These are phyloP conservation scores for Sciurus carolinensis DNA, from an alignment of 2,797 vertebrate species.

Conservation along the genomic window DNA sequence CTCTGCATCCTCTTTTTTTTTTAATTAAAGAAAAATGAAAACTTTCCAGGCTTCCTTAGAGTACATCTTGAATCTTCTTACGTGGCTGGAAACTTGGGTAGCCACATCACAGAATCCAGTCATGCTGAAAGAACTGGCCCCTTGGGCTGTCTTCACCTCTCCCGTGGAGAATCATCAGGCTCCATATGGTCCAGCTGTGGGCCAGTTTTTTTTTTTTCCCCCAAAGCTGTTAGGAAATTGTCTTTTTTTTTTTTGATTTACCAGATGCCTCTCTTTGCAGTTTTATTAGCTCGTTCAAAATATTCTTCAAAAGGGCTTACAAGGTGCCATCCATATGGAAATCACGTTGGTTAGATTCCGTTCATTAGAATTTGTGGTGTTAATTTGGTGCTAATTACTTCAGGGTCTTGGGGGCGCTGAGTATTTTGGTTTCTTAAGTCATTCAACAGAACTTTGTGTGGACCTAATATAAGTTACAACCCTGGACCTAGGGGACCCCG, in stretches of 20 bases:
- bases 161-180: background rate
- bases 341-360: background rate
- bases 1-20: background rate
- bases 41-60: conserved; percentile 34
- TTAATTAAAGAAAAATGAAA: conserved; percentile 8
- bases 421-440: conserved; percentile 19
- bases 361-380: background rate
- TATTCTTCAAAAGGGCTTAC: conserved; percentile 3
- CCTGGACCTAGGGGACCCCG: background rate
- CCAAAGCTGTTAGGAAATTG: conserved; percentile 56
- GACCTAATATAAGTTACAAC: background rate
- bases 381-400: conserved; percentile 63
- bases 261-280: background rate
- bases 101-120: background rate
- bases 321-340: background rate
- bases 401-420: background rate
- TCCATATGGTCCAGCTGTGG: background rate
- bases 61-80: background rate
- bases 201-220: background rate
- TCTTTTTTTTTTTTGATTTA: conserved; percentile 4
- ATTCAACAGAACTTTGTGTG: background rate
- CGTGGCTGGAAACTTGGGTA: background rate
- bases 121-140: background rate
- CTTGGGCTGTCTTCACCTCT: background rate
- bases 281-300: conserved; percentile 60